Conservation (phyloP, 2,888 invertebrate genomes). For the Marasmarcha lunaedactyla region DNA sequence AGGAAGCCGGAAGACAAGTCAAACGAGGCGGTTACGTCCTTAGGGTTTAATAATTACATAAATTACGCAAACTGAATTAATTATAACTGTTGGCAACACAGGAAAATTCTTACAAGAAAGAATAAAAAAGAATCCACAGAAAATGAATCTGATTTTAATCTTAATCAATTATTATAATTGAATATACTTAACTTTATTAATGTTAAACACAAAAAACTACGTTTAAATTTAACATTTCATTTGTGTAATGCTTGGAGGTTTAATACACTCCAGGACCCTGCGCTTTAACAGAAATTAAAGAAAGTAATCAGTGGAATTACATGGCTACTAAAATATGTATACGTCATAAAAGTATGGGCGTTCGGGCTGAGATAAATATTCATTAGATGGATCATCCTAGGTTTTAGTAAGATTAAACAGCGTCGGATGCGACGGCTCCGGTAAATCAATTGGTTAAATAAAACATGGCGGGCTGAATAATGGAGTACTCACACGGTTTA, state of each 20-base stretch:
- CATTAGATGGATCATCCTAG: conserved; percentile 63
- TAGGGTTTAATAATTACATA: conserved; percentile 9
- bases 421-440: conserved; percentile 43
- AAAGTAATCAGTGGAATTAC: conserved; percentile 68
- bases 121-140: not conserved
- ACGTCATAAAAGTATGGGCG: conserved; percentile 62
- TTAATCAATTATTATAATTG: not conserved
- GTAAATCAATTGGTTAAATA: conserved; percentile 40
- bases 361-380: conserved; percentile 55
- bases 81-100: conserved; percentile 2
- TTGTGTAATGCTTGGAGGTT: conserved; percentile 41
- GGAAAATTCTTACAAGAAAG: not conserved
- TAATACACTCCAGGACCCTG: conserved; percentile 39
- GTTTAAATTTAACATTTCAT: conserved; percentile 37
- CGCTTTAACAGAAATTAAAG: conserved; percentile 64
- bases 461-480: not conserved
- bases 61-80: conserved; percentile 3
- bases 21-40: conserved; percentile 5
- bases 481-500: not conserved
- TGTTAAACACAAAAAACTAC: not conserved
- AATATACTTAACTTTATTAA: conserved; percentile 1
- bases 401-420: conserved; percentile 68
- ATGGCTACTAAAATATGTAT: conserved; percentile 68
- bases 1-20: not conserved
- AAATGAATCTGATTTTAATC: not conserved